Evolutionary conservation across 2,113 vertebrate species (phyloP), one percentile per base, ranked within the genome.

Genomic region (Psettodes erumei): DNA sequence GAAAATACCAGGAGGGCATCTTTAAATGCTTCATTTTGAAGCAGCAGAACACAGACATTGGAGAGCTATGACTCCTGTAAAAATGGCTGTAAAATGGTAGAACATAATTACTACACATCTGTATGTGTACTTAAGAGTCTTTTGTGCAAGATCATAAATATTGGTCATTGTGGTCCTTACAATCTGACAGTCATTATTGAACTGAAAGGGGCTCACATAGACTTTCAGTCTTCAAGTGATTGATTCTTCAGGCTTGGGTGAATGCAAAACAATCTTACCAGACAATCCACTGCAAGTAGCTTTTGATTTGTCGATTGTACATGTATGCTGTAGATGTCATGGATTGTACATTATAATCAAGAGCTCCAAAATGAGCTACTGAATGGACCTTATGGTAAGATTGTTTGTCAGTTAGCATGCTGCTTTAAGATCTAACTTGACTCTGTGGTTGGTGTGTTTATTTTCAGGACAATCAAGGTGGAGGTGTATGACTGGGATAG

Each of bases 401-500:
- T 2, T 50, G 10, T 13, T 54, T 28, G 8, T 10, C 30, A 55
- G 1, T 11, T 30, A 62, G 23, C 6, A 42, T 21, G 1, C 23
- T 37, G 11, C 27, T 60, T 53, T 30, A 32, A 25, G 23, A 38
- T 55, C 10, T 50, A 51, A 71, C 8, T 27, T 28, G 19, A 55
- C 5, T 69, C 11, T 70, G 21, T 70, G 18, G 3, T 15, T 56
- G n/a, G 6, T 68, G 13, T 76, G 8, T 51, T 56, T 75, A n/a
- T 54, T 92, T 53, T 50, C 93, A 98, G 96, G 90, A 95, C 96
- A 55, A 98, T 99, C 93, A 98, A 98, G 71, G 96, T 97, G 87
- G 97, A 98, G 83, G 95, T 98, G 19, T 98, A 98, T 0, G 97
- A 99, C 83, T 99, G 97, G 97, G 96, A 98, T 64, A 92, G 97